Base-by-base conservation (phyloP, 2,113 vertebrate species). In the Tautogolabrus adspersus region DNA sequence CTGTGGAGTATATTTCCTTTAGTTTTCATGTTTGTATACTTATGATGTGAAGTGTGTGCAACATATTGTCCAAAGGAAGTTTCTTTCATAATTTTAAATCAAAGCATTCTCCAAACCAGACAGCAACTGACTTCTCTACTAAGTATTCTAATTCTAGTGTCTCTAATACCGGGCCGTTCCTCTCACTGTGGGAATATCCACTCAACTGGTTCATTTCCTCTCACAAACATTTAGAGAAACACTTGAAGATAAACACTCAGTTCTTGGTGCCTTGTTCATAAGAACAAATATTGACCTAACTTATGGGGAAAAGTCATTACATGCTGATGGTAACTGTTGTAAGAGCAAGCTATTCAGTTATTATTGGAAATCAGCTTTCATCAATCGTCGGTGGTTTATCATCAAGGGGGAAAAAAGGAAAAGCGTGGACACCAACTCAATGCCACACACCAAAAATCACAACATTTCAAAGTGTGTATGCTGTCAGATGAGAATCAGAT, bases 161-260 rank as follows among this genome's bases (percentile, higher is more conserved):
- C n/a, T 49, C 38, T 23, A 13, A 38, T 16, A 18, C 8, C 21
- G 26, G 22, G 49, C 10, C 1, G 11, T 70, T 44, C 22, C 2
- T n/a, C 26, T 57, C 13, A 55, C 18, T 56, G 47, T 47, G 74
- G 75, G 66, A 74, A 61, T 77, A 49, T 77, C 59, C 84, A 58
- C 66, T 52, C 12, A 12, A 38, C 15, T 7, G 9, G 5, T 71
- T 82, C 3, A 85, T 87, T 85, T 89, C 78, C 75, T 26, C 38
- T 42, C 21, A 23, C 75, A 75, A 85, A 87, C 82, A 84, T 87
- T 89, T 70, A 46, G 10, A 61, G 40, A 63, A 3, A 8, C 0
- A 0, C 8, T 42, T 26, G 5, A 61, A 44, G 37, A 30, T 58
- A 56, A 51, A 75, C 22, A 19, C 8, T 51, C 13, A 0, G 55